These are phyloP conservation scores for Lordiphosa collinella DNA, from an alignment of 1,140 invertebrate species.

Conservation along the genomic window DNA sequence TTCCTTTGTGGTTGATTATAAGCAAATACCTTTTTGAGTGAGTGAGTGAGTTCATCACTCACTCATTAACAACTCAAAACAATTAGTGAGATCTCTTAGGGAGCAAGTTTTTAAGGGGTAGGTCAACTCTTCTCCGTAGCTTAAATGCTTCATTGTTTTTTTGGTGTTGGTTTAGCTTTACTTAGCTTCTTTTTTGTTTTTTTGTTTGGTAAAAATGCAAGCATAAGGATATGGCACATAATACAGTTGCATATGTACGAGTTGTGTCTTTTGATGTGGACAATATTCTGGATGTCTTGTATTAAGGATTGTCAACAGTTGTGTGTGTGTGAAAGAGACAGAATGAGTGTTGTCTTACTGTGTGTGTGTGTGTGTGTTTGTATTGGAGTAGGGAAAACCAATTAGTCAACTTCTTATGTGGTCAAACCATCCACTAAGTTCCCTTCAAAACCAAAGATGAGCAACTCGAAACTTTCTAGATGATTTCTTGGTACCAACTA, in stretches of 20 bases:
- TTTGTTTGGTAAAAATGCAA: conserved; percentile 59
- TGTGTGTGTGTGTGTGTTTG: conserved; percentile 9
- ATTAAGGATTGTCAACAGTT: conserved; percentile 60
- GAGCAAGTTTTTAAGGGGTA: too few relatives aligned
- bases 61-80: too few relatives aligned
- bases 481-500: too few relatives aligned
- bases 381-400: neutral
- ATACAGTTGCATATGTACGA: conserved; percentile 65
- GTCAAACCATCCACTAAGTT: too few relatives aligned
- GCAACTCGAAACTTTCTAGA: too few relatives aligned
- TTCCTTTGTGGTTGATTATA: neutral
- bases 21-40: neutral
- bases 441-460: too few relatives aligned
- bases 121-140: conserved; percentile 4
- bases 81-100: too few relatives aligned
- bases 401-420: neutral
- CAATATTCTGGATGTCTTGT: conserved; percentile 13
- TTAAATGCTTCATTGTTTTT: conserved; percentile 32
- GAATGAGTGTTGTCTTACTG: conserved; percentile 21
- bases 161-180: conserved; percentile 21
- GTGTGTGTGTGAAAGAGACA: conserved; percentile 16
- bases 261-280: conserved; percentile 28
- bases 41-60: too few relatives aligned
- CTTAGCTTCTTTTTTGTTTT: conserved; percentile 4
- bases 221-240: conserved; percentile 74